phyloP scores from a whole-genome alignment of 2,888 invertebrate species.

The Kryphioiulus occultus region DNA sequence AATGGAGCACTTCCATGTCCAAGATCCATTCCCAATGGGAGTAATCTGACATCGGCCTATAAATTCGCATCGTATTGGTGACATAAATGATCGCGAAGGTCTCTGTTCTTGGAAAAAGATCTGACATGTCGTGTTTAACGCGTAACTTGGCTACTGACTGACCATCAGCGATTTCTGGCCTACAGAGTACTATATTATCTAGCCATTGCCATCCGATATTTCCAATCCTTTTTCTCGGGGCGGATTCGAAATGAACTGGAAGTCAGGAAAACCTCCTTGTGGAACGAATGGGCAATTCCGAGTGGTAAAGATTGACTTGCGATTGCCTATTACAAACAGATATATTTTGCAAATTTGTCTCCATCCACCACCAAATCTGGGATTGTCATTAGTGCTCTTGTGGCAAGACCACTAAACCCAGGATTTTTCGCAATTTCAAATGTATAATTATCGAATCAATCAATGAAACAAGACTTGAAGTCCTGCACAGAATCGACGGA shows the following conservation, averaged over 20 bases:
- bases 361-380: too few relatives aligned
- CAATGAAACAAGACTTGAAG: background rate
- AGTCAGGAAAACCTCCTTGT: background rate
- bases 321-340: too few relatives aligned
- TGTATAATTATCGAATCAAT: background rate
- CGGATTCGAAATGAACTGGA: background rate
- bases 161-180: background rate
- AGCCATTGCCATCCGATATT: background rate
- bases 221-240: background rate
- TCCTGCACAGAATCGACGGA: background rate
- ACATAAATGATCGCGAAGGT: background rate
- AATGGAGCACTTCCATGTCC: constrained; percentile 9
- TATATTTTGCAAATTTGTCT: too few relatives aligned
- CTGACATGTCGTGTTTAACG: constrained; percentile 1
- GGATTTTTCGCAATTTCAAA: background rate
- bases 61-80: background rate
- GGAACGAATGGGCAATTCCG: too few relatives aligned
- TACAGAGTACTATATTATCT: background rate
- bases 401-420: too few relatives aligned
- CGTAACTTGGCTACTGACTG: background rate
- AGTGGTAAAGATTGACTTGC: too few relatives aligned
- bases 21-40: background rate
- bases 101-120: constrained; percentile 7
- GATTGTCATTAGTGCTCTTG: too few relatives aligned
- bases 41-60: constrained; percentile 9